phyloP scores from a whole-genome alignment of 1,140 invertebrate species.

The Neodiprion pinetum region DNA sequence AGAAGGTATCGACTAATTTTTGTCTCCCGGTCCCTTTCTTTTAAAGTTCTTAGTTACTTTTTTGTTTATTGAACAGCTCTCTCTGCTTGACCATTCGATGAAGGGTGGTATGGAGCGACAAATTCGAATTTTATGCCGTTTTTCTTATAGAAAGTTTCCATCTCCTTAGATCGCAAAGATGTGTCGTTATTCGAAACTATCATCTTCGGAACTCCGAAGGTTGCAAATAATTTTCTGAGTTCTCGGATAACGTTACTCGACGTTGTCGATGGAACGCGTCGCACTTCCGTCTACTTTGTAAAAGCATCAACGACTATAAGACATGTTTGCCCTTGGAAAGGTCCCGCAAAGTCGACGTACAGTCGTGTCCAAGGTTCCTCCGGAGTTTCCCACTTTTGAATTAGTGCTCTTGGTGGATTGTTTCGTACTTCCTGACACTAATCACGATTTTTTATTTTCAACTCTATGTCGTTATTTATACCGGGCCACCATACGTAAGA shows the following conservation, averaged over 20 bases:
- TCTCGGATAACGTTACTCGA: conserved; percentile 11
- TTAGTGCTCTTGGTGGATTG: conserved; percentile 33
- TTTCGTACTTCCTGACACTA: conserved; percentile 39
- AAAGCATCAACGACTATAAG: conserved; percentile 55
- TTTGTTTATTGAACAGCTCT: too few relatives aligned
- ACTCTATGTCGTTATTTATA: conserved; percentile 50
- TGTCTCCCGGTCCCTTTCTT: too few relatives aligned
- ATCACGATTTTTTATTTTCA: conserved; percentile 25
- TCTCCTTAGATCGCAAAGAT: too few relatives aligned
- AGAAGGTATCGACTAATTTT: too few relatives aligned
- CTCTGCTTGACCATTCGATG: too few relatives aligned
- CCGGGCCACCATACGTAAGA: conserved; percentile 35
- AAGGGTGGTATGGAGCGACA: too few relatives aligned
- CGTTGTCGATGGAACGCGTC: conserved; percentile 7
- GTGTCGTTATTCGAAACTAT: too few relatives aligned
- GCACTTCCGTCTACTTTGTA: conserved; percentile 52
- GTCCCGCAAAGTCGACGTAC: conserved; percentile 61
- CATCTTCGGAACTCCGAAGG: too few relatives aligned
- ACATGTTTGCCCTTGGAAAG: conserved; percentile 47
- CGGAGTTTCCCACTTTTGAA: conserved; percentile 43
- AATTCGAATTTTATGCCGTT: too few relatives aligned
- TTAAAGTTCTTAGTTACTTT: too few relatives aligned
- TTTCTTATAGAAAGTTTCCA: too few relatives aligned
- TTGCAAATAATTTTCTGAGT: neutral
- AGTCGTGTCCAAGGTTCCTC: conserved; percentile 54